These are phyloP conservation scores for Scomber colias DNA, from an alignment of 2,113 vertebrate genomes.

Conservation along the genomic window DNA sequence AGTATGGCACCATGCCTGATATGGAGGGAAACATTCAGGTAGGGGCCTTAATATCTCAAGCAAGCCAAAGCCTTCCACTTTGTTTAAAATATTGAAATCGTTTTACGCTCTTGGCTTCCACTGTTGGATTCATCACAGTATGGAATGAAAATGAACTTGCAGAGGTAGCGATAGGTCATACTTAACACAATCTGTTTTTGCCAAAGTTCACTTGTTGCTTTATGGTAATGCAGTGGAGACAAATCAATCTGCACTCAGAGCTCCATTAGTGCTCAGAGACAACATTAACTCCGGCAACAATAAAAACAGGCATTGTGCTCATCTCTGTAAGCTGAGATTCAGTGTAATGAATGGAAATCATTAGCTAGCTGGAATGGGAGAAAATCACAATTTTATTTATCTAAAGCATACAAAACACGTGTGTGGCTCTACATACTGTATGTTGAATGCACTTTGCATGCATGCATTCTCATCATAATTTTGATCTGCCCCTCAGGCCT, in stretches of 20 bases:
- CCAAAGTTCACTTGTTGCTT: too few relatives aligned
- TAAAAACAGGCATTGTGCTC: conserved; percentile 3
- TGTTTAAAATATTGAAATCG: background rate
- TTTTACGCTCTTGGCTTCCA: background rate
- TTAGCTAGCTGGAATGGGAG: background rate
- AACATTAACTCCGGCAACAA: background rate
- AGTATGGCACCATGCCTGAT: conserved; percentile 87
- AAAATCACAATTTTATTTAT: too few relatives aligned
- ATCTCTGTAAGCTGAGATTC: background rate
- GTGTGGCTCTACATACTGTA: too few relatives aligned
- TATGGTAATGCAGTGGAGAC: background rate
- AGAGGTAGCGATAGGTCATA: too few relatives aligned
- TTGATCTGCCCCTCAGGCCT: conserved; percentile 69
- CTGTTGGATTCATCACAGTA: background rate
- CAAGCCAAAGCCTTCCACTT: background rate
- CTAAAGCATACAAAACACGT: too few relatives aligned
- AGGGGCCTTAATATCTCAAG: background rate
- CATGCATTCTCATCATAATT: background rate
- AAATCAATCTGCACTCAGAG: background rate
- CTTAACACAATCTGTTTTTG: too few relatives aligned
- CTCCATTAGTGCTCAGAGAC: background rate
- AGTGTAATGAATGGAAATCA: background rate
- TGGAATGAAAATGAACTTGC: too few relatives aligned
- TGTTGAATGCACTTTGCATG: too few relatives aligned
- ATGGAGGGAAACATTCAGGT: conserved; percentile 92